Evolutionary conservation across 2,888 invertebrate species (phyloP), one percentile per base, ranked within the genome.

Genomic region (Andrena chrysosceles): DNA sequence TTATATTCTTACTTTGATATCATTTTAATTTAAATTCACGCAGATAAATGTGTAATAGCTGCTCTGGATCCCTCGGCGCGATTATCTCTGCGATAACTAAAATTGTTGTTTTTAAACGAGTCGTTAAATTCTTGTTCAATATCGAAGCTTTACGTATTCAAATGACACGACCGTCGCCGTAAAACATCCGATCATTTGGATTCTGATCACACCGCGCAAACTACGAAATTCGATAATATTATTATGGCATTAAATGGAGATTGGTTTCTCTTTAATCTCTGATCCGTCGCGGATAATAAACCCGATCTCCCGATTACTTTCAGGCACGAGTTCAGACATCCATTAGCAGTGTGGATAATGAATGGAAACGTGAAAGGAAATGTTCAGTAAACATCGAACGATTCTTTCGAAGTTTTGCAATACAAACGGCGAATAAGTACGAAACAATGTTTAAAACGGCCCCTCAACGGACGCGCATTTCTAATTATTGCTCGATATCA

Each of bases 401-500:
- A 56, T 56, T 42, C 10, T 7, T n/a, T 35, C 10, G 6, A 20
- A 64, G 33, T n/a, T n/a, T n/a, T 26, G 13, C 60, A 0, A 31
- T 60, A 6, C 7, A 62, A 35, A 62, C 20, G 20, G 62, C 42
- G 42, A n/a, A 63, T 10, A 13, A 42, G 23, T 16, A 16, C 35
- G 63, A 42, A 35, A 69, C 26, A 35, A 23, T 13, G 31, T 35
- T 63, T 52, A 16, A 73, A 62, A 33, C n/a, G n/a, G 31, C 8
- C n/a, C 33, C 7, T 48, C 42, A 26, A 16, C 31, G n/a, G 16
- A 67, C 13, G 35, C 33, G 8, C 52, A 42, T 35, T 52, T 20
- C 52, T 31, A 73, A 78, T 74, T 74, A 78, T 78, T 54, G 48
- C 56, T 48, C 7, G 16, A 26, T 69, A 52, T 69, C 69, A 26